Evolutionary conservation across 2,797 vertebrate genomes (phyloP), one percentile per base, ranked within the genome.

Genomic region (Tarsius wallacei): DNA sequence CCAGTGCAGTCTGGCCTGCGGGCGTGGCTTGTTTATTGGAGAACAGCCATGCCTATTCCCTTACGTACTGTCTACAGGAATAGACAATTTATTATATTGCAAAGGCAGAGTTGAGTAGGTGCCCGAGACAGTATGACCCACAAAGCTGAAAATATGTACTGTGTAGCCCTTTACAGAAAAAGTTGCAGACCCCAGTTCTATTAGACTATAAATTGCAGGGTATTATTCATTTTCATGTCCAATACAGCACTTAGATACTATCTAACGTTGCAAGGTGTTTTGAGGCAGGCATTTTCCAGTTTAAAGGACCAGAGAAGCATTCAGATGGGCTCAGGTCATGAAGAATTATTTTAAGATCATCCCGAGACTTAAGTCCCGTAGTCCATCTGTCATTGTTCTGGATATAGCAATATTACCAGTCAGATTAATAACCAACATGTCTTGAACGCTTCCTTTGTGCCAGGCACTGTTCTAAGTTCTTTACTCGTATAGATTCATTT

Each of bases 221-320:
- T 31, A 51, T 64, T 78, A 71, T 66, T 87, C 49, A 22, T 49
- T 66, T 82, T 36, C 49, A n/a, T 26, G 26, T 33, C 16, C 26
- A 14, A n/a, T 49, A 26, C 4, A 42, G 68, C 28, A 42, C 26
- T 85, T 90, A 76, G 55, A 10, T 64, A 73, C 26, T 83, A 66
- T 31, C 61, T 90, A 47, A 53, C 6, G 82, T 63, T 80, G 31
- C 21, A 86, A 83, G 14, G n/a, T 81, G 55, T 64, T 51, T 91
- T 70, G 70, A 96, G 16, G 61, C 80, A 82, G 47, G 53, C 7
- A 68, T 36, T 86, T 91, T 73, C 73, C 17, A 76, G 21, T 70
- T 94, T 81, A 77, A 82, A 85, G 51, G 86, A 90, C 89, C n/a
- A 74, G 49, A 96, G 49, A 74, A 36, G 24, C n/a, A 28, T 74